Conservation (phyloP, 2,797 vertebrate species). For the Rhynchonycteris naso region DNA sequence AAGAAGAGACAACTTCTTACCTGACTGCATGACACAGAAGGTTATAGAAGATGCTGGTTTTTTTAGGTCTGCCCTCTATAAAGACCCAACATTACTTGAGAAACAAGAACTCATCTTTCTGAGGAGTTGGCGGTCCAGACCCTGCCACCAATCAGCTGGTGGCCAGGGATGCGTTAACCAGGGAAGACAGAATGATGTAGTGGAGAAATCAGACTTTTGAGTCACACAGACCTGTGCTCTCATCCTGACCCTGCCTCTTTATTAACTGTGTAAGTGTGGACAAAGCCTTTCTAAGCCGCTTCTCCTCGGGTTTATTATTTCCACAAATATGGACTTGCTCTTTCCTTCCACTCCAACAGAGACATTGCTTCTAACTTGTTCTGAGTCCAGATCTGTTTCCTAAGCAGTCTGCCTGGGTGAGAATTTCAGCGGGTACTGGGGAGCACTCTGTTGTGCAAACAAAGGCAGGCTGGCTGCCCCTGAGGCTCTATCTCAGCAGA, state of each 20-base stretch:
- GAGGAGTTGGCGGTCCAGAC: neutral
- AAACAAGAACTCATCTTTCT: neutral
- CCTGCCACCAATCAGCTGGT: neutral
- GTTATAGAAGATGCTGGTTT: neutral
- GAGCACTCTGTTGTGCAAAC: constrained; percentile 44
- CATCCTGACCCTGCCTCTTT: neutral
- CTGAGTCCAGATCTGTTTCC: constrained; percentile 26
- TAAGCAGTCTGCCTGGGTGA: neutral
- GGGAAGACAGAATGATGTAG: no score
- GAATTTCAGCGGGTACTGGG: neutral
- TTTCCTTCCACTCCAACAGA: neutral
- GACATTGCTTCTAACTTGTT: constrained; percentile 18
- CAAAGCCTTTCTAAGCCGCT: neutral
- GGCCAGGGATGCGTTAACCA: neutral
- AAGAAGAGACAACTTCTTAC: constrained; percentile 2
- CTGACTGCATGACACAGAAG: neutral
- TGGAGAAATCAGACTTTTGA: neutral
- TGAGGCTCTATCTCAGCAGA: constrained; percentile 6
- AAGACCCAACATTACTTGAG: neutral
- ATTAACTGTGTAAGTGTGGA: neutral
- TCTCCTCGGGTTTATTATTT: neutral
- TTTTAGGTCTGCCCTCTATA: neutral
- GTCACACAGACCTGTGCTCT: neutral
- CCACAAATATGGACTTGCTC: neutral
- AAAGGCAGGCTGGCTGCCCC: neutral